phyloP scores from a whole-genome alignment of 2,888 invertebrate genomes.

The Chirona hameri region DNA sequence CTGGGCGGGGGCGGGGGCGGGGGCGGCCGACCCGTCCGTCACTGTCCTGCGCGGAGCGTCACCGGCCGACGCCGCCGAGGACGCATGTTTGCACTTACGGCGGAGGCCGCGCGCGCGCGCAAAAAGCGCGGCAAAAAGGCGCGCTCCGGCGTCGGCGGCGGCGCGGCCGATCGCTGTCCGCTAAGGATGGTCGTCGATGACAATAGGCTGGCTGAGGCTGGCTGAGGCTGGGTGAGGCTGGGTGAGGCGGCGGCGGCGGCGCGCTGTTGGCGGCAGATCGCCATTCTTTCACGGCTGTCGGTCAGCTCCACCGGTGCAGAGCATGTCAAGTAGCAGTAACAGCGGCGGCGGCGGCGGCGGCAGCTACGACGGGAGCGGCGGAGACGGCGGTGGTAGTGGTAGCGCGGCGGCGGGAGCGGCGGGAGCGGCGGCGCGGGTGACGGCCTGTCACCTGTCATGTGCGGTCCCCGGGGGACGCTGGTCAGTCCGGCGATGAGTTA shows the following conservation, averaged over 20 bases:
- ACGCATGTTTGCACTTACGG: slow-evolving; percentile 28
- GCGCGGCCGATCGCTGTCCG: not conserved
- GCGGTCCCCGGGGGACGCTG: no score
- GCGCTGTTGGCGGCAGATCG: not conserved
- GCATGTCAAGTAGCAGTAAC: not conserved
- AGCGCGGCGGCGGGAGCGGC: not conserved
- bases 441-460: not conserved
- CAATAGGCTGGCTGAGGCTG: not conserved
- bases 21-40: not conserved
- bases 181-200: not conserved
- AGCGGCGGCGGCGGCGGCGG: not conserved
- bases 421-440: not conserved
- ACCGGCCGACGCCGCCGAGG: not conserved
- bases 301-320: not conserved
- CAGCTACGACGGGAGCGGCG: not conserved
- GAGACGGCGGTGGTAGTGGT: not conserved
- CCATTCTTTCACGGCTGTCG: not conserved
- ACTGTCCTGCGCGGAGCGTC: not conserved
- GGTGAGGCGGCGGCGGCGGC: no score
- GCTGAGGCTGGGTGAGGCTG: no score
- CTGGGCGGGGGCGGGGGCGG: no score
- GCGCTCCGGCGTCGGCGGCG: not conserved
- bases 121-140: slow-evolving; percentile 13
- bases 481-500: not conserved
- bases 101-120: not conserved